Conservation (phyloP, 2,888 invertebrate genomes). For the Drosophila antonietae region DNA sequence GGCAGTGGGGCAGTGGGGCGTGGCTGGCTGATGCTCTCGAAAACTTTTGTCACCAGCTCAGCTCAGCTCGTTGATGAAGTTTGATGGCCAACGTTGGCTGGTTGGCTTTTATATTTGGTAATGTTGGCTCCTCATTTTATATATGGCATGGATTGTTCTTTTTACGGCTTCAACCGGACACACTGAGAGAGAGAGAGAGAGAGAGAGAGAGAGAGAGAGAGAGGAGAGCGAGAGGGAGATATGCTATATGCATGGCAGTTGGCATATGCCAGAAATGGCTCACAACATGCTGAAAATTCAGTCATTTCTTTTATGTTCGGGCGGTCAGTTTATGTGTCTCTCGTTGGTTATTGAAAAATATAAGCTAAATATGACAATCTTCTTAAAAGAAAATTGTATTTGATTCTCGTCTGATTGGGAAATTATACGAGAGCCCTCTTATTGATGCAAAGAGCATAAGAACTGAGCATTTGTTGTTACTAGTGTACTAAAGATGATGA, state of each 20-base stretch:
- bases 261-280: constrained; percentile 65
- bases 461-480: neutral
- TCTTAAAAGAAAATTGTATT: neutral
- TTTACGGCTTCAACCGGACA: constrained; percentile 41
- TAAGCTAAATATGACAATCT: constrained; percentile 4
- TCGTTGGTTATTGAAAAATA: constrained; percentile 33
- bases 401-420: neutral
- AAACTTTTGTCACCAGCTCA: constrained; percentile 66
- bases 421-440: neutral
- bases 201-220: neutral
- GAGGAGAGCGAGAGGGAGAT: neutral
- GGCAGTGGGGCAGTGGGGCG: neutral
- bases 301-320: constrained; percentile 51
- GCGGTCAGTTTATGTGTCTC: constrained; percentile 42
- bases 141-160: constrained; percentile 45
- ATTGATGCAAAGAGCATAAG: neutral
- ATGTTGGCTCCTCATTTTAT: constrained; percentile 50
- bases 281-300: constrained; percentile 34
- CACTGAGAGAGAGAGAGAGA: neutral
- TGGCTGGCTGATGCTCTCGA: constrained; percentile 52
- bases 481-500: neutral
- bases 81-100: constrained; percentile 65
- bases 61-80: constrained; percentile 74
- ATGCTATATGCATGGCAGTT: constrained; percentile 30
- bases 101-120: constrained; percentile 55